Conservation (phyloP, 2,888 invertebrate genomes). For the Liopterus haemorrhoidalis region DNA sequence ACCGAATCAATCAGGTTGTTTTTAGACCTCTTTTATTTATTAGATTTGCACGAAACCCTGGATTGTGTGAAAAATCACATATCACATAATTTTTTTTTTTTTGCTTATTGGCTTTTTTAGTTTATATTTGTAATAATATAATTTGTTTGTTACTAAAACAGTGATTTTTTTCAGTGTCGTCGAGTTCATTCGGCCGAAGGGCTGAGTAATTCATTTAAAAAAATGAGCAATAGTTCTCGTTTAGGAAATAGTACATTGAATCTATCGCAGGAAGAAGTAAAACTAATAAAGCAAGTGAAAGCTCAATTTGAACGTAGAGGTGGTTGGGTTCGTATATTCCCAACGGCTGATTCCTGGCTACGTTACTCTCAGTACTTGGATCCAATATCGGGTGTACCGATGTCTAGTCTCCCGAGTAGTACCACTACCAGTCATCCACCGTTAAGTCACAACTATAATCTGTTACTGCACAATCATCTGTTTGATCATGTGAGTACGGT, state of each 20-base stretch:
- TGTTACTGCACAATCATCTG: conserved; percentile 67
- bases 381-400: conserved; percentile 67
- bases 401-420: conserved; percentile 56
- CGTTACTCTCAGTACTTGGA: conserved; percentile 74
- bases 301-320: conserved; percentile 78
- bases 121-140: no score
- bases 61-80: no score
- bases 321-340: conserved; percentile 87
- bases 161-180: conserved; percentile 52
- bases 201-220: conserved; percentile 42
- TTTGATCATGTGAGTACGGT: conserved; percentile 53
- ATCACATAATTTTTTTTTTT: no score
- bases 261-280: conserved; percentile 70
- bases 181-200: conserved; percentile 71
- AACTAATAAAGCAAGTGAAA: conserved; percentile 66
- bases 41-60: no score
- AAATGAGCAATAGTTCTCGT: conserved; percentile 22
- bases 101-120: no score
- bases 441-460: conserved; percentile 69
- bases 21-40: no score
- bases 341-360: conserved; percentile 81
- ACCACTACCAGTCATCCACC: conserved; percentile 53
- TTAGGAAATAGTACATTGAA: conserved; percentile 40
- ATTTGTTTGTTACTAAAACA: conserved; percentile 15
- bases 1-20: no score